Conservation (phyloP, 1,140 invertebrate species). For the Penaeus indicus region DNA sequence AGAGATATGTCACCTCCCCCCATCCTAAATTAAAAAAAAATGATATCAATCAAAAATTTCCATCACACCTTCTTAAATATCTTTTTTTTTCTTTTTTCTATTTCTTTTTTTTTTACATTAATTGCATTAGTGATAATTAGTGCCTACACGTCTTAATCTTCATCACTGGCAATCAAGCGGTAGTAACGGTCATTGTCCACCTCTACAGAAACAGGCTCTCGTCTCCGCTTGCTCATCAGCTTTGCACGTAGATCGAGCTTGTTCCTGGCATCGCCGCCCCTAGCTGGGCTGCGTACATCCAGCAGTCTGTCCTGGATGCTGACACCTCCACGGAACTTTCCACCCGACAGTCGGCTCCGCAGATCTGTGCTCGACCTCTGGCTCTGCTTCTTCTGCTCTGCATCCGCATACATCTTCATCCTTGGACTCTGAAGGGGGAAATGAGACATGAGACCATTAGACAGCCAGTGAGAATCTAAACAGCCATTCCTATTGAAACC, state of each 20-base stretch:
- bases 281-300: not conserved
- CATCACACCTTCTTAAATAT: no score
- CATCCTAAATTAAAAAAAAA: no score
- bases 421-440: constrained; percentile 42
- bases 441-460: not conserved
- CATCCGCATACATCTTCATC: constrained; percentile 65
- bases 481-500: not conserved
- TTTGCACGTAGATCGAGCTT: constrained; percentile 1
- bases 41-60: no score
- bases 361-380: constrained; percentile 6
- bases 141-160: not conserved
- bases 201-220: not conserved
- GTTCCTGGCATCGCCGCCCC: not conserved
- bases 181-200: constrained; percentile 21
- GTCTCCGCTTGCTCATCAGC: not conserved
- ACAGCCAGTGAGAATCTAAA: no score
- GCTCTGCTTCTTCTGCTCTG: constrained; percentile 59
- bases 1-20: no score
- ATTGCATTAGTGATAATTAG: no score
- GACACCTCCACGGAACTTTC: not conserved
- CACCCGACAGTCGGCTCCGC: constrained; percentile 1
- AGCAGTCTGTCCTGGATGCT: constrained; percentile 4
- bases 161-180: constrained; percentile 16
- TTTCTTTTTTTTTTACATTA: no score
- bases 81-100: no score